These are phyloP conservation scores for Onychomys leucogaster DNA, from an alignment of 2,797 vertebrate species.

Conservation along the genomic window DNA sequence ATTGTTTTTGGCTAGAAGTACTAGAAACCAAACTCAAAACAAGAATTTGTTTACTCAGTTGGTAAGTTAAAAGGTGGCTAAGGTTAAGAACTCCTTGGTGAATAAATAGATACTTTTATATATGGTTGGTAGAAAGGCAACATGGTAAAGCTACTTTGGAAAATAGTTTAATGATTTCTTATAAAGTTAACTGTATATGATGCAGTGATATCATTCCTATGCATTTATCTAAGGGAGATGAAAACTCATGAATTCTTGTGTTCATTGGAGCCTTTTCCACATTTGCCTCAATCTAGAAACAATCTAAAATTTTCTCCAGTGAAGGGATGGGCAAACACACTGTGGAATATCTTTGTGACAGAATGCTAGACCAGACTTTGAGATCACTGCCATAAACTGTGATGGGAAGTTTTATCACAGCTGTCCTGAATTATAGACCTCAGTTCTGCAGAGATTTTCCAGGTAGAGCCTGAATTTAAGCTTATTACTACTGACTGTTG, in stretches of 20 bases:
- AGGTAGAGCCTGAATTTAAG: not conserved
- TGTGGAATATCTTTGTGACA: not conserved
- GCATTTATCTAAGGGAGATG: not conserved
- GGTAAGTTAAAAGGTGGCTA: not conserved
- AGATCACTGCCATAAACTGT: not conserved
- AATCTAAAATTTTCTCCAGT: not conserved
- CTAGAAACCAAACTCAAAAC: not conserved
- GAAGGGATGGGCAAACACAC: not conserved
- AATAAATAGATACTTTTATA: not conserved
- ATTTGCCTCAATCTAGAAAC: not conserved
- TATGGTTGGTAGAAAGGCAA: not conserved
- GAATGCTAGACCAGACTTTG: not conserved
- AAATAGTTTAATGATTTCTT: slow-evolving; percentile 26
- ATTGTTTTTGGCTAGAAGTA: not conserved
- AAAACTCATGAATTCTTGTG: not conserved
- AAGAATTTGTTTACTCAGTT: not conserved
- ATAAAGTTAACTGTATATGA: not conserved
- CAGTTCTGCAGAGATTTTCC: not conserved
- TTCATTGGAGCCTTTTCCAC: not conserved
- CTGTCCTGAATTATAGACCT: not conserved
- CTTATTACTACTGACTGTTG: not conserved
- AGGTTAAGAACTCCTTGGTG: not conserved
- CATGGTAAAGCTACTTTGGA: not conserved
- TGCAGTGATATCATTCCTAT: not conserved
- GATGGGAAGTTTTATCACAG: not conserved